A percentile compares a stretch with the other conserved stretches of the same genome.
These are phyloP conservation scores for Sphaeramia orbicularis DNA, from an alignment of 2,797 vertebrate genomes.

Conservation along the genomic window DNA sequence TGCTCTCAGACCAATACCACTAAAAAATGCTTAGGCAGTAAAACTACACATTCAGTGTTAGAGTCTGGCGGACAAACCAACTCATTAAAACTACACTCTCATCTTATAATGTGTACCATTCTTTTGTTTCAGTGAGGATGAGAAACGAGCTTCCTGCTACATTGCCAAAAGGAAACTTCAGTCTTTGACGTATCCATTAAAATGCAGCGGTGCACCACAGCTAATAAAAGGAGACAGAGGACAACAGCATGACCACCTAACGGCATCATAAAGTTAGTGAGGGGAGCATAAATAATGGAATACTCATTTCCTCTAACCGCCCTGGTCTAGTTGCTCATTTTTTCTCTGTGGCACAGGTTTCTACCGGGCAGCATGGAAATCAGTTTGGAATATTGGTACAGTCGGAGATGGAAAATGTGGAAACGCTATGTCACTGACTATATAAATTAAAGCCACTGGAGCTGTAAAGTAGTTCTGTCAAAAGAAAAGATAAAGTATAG, in stretches of 20 bases:
- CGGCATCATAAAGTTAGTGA: conserved; percentile 79
- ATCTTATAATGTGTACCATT: conserved; percentile 54
- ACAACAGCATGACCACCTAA: conserved; percentile 74
- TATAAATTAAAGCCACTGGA: conserved; percentile 62
- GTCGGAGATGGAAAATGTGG: conserved; percentile 54
- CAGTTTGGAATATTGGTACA: conserved; percentile 54
- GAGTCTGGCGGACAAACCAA: conserved; percentile 60
- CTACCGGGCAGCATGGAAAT: conserved; percentile 62
- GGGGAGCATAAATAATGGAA: conserved; percentile 81
- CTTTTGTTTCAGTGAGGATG: conserved; percentile 53
- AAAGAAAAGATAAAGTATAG: conserved; percentile 47
- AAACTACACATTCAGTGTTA: conserved; percentile 45
- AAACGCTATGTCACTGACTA: conserved; percentile 54
- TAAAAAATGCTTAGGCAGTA: conserved; percentile 63
- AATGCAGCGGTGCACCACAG: conserved; percentile 66
- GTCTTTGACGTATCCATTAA: conserved; percentile 75
- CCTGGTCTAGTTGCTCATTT: conserved; percentile 51
- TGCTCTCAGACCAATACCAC: conserved; percentile 31
- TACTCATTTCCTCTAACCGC: conserved; percentile 68
- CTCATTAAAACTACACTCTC: conserved; percentile 61
- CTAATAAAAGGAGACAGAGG: conserved; percentile 80
- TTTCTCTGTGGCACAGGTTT: conserved; percentile 49
- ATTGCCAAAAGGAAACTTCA: conserved; percentile 68
- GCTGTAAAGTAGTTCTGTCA: conserved; percentile 66
- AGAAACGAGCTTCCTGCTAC: conserved; percentile 47